Evolutionary conservation across 2,113 vertebrate genomes (phyloP).

Genomic region (Hemiscyllium ocellatum): DNA sequence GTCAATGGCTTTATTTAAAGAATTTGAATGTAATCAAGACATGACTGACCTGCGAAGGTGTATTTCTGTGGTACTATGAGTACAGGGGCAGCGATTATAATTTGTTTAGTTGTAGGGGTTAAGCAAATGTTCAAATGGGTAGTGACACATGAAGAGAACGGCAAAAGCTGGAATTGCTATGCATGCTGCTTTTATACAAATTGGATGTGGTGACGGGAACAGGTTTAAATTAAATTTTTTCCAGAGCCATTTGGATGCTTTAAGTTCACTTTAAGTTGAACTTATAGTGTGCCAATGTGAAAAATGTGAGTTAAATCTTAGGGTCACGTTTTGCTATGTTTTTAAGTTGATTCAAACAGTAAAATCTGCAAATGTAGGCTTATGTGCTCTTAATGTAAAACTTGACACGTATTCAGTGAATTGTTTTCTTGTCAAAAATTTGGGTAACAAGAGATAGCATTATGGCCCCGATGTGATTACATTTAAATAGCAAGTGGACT

Average conservation of each 20-base stretch:
- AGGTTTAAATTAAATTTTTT: background rate
- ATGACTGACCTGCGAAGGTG: background rate
- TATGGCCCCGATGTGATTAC: background rate
- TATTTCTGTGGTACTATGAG: background rate
- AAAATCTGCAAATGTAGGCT: background rate
- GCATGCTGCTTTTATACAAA: background rate
- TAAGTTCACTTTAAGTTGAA: background rate
- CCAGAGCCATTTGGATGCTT: background rate
- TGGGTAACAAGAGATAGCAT: background rate
- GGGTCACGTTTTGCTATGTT: background rate
- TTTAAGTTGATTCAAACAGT: background rate
- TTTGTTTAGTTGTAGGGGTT: background rate
- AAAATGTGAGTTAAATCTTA: background rate
- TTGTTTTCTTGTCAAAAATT: background rate
- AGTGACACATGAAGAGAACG: background rate
- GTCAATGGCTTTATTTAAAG: background rate
- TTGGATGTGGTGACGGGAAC: background rate
- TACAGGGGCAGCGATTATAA: background rate
- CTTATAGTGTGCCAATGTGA: background rate
- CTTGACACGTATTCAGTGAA: no score
- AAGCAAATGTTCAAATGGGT: background rate
- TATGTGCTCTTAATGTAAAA: background rate
- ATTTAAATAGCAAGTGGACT: background rate
- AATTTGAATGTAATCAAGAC: background rate
- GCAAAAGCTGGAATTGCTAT: background rate